These are phyloP conservation scores for Etheostoma cragini DNA, from an alignment of 2,113 vertebrate species.

Conservation along the genomic window DNA sequence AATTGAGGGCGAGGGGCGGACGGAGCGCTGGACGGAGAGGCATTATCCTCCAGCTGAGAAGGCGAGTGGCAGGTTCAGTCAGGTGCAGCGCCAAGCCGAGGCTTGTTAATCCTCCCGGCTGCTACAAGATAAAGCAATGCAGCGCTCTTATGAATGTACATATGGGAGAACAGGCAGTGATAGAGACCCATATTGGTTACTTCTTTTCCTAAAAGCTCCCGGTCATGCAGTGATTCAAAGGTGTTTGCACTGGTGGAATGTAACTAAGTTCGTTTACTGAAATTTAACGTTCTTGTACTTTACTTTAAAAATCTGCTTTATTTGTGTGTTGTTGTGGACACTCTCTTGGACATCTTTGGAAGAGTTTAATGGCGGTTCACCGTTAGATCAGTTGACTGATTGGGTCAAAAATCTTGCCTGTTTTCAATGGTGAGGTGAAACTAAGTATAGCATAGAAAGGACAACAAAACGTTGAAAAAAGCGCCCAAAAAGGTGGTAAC, in stretches of 20 bases:
- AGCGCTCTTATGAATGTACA: conserved; percentile 39
- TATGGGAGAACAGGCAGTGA: conserved; percentile 12
- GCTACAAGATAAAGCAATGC: conserved; percentile 51
- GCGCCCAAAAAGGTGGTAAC: no score
- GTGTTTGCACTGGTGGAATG: background rate
- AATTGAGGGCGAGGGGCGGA: conserved; percentile 75
- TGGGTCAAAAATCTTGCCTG: no score
- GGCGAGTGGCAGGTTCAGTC: conserved; percentile 69
- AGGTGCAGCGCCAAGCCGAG: conserved; percentile 63
- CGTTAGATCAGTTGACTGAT: no score
- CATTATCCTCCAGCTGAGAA: conserved; percentile 69
- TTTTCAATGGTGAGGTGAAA: no score
- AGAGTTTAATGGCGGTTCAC: no score
- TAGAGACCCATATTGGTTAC: conserved; percentile 1
- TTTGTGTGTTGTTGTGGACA: no score
- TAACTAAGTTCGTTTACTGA: no score
- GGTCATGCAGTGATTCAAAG: conserved; percentile 9
- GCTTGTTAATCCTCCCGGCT: conserved; percentile 71
- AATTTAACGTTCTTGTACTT: no score
- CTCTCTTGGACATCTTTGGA: no score
- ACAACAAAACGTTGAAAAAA: no score
- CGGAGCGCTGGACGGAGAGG: conserved; percentile 64
- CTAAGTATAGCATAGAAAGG: no score
- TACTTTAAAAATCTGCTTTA: no score
- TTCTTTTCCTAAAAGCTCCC: conserved; percentile 15